Evolutionary conservation across 2,113 vertebrate genomes (phyloP).

Genomic region (Rhinoptilus africanus): DNA sequence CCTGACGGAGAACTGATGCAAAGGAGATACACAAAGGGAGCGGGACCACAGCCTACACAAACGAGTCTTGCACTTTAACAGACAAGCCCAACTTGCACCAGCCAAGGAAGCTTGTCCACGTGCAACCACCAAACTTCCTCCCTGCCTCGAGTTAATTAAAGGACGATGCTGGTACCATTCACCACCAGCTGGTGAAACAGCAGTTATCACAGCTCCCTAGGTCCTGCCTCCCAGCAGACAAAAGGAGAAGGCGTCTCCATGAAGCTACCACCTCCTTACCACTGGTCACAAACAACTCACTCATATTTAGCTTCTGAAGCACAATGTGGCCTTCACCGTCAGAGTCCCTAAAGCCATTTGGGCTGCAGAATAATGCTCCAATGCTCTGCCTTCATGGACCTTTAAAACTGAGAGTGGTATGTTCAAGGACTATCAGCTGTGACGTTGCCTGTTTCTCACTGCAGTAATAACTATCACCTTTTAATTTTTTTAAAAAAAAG

Average conservation of each 20-base stretch:
- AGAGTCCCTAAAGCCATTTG: not conserved
- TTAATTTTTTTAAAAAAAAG: not conserved
- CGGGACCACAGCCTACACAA: not conserved
- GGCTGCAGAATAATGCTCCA: not conserved
- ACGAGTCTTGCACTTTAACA: not conserved
- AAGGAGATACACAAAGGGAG: not conserved
- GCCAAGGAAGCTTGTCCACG: not conserved
- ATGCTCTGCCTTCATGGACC: not conserved
- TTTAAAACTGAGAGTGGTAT: not conserved
- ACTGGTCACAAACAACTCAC: not conserved
- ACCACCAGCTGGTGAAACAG: not conserved
- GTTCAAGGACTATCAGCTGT: not conserved
- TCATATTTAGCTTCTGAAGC: not conserved
- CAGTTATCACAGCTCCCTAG: not conserved
- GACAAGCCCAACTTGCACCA: not conserved
- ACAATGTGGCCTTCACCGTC: not conserved
- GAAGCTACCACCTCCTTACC: not conserved
- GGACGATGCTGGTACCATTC: not conserved
- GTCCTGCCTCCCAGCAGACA: not conserved
- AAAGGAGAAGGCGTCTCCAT: not conserved
- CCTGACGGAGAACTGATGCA: not conserved
- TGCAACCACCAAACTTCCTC: not conserved
- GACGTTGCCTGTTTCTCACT: not conserved
- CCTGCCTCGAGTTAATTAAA: not conserved
- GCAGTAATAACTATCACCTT: not conserved